These are phyloP conservation scores for Zaprionus obscuricornis DNA, from an alignment of 2,888 invertebrate species.

Conservation along the genomic window DNA sequence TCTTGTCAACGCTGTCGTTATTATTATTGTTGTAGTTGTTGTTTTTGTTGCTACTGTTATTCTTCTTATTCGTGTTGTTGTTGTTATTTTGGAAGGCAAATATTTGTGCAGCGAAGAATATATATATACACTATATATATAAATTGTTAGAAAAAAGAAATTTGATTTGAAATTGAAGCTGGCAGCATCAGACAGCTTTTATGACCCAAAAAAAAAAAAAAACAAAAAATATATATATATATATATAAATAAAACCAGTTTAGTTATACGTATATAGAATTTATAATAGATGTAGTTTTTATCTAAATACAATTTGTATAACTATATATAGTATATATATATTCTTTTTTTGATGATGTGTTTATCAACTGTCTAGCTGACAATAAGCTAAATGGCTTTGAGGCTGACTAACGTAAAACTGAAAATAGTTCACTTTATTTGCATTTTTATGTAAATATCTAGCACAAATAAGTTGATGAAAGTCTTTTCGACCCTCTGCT, in stretches of 20 bases:
- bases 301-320: no score
- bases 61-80: constrained; percentile 29
- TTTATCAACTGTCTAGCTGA: constrained; percentile 59
- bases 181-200: constrained; percentile 5
- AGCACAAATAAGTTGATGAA: constrained; percentile 34
- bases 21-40: constrained; percentile 21
- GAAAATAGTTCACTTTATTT: constrained; percentile 45
- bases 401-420: constrained; percentile 26
- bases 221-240: constrained; percentile 12
- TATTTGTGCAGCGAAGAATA: constrained; percentile 47
- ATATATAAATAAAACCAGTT: no score
- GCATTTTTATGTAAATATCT: constrained; percentile 54
- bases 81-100: constrained; percentile 42
- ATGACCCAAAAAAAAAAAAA: neutral
- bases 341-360: constrained; percentile 49
- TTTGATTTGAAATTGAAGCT: constrained; percentile 61
- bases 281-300: no score
- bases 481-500: no score
- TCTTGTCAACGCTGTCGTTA: constrained; percentile 33
- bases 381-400: constrained; percentile 60
- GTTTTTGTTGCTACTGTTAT: constrained; percentile 2
- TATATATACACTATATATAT: constrained; percentile 24
- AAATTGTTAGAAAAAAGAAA: constrained; percentile 48
- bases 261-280: no score
- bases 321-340: neutral